Evolutionary conservation across 1,140 invertebrate species (phyloP), one percentile per base, ranked within the genome.

Genomic region (Holcopasites calliopsidis): DNA sequence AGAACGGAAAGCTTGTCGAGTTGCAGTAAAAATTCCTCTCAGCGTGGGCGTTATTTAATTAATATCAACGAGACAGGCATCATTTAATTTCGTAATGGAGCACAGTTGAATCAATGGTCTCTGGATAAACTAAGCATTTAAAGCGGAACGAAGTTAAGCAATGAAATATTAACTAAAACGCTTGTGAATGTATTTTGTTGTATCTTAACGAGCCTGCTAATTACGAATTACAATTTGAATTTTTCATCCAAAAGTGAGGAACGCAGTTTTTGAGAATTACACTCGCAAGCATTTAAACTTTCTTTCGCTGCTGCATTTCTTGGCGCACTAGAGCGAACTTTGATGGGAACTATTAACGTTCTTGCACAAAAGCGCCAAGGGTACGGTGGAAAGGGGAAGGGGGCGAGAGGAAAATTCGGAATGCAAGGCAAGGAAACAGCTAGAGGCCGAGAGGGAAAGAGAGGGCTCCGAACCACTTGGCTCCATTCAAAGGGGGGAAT

Each of bases 401-500:
- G 26, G 52, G 6, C 21, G 52, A 66, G 62, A 54, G 47, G 79
- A 38, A 62, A 50, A n/a, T n/a, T n/a, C n/a, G 71, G 71, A 70
- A 64, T 35, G 21, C 38, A 55, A 69, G 52, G 28, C 49, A 72
- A 64, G 68, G 76, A 61, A 61, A 35, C 33, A 44, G 55, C 33
- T 18, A 16, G 47, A 55, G 69, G 44, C 49, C 40, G 60, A 62
- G 50, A 69, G 57, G 57, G 40, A 47, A 42, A 52, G 35, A 60
- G 64, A 44, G 60, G 44, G 49, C 21, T 42, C 44, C 55, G 44
- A 54, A 64, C 71, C 61, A 78, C 71, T 79, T 58, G 65, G 64
- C 35, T 79, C 58, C 55, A 79, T 76, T 79, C 72, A 79, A 79
- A 79, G 71, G 57, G 73, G 77, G 52, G 52, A 78, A 70, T 52